These are phyloP conservation scores for Caenorhabditis panamensis DNA, from an alignment of 2,888 invertebrate species.

Conservation along the genomic window DNA sequence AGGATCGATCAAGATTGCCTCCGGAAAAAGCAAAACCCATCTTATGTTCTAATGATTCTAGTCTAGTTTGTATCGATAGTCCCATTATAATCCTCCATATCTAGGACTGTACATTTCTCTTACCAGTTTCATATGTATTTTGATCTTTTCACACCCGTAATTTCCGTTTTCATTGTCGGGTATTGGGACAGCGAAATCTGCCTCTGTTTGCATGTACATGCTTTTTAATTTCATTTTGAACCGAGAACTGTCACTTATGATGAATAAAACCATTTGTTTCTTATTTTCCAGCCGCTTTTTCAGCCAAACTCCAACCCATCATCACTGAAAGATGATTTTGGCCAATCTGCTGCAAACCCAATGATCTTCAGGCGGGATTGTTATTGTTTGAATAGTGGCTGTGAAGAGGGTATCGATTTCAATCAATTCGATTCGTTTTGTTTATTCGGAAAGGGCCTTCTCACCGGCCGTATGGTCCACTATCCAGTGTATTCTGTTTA, in stretches of 20 bases:
- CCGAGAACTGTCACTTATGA: not conserved
- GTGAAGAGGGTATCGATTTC: conserved; percentile 17
- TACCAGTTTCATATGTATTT: conserved; percentile 18
- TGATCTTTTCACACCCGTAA: not conserved
- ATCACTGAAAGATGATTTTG: not conserved
- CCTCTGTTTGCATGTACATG: not conserved
- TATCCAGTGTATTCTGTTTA: not conserved
- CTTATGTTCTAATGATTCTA: conserved; percentile 70
- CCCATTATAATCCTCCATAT: conserved; percentile 17
- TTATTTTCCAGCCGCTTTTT: too few relatives aligned
- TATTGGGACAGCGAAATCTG: not conserved
- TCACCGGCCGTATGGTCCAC: not conserved
- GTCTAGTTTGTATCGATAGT: conserved; percentile 5
- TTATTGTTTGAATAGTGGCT: conserved; percentile 3
- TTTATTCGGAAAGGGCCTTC: conserved; percentile 1
- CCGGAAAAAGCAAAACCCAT: conserved; percentile 77
- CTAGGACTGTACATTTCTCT: conserved; percentile 12
- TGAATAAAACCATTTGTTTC: not conserved
- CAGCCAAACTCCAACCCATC: too few relatives aligned
- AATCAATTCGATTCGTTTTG: conserved; percentile 11
- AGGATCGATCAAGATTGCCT: conserved; percentile 70
- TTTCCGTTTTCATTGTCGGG: conserved; percentile 6
- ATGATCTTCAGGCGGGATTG: not conserved
- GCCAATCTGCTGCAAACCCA: not conserved
- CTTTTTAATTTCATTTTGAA: not conserved